Evolutionary conservation across 2,797 vertebrate species (phyloP).

Genomic region (Rhynchonycteris naso): DNA sequence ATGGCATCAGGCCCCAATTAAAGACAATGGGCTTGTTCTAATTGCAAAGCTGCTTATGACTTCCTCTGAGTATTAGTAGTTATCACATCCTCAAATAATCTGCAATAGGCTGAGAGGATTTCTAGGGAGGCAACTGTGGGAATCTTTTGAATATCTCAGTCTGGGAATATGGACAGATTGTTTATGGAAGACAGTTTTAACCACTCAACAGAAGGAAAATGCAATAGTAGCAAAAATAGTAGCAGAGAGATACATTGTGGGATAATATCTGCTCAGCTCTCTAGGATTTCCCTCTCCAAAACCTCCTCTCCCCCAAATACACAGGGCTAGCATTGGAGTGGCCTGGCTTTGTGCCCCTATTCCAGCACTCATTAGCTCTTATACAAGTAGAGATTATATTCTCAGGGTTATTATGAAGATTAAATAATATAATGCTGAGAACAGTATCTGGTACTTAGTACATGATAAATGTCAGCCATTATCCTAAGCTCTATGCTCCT

Average conservation of each 20-base stretch:
- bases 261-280: neutral
- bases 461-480: neutral
- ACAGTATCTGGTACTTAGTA: neutral
- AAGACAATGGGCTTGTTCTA: neutral
- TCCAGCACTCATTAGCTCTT: neutral
- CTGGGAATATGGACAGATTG: neutral
- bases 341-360: neutral
- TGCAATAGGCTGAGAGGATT: slow-evolving; percentile 17
- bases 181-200: neutral
- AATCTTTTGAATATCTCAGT: neutral
- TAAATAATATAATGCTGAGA: slow-evolving; percentile 6
- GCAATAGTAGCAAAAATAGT: neutral
- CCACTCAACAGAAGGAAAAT: neutral
- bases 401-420: neutral
- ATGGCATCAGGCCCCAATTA: neutral
- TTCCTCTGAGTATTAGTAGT: neutral
- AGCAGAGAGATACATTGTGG: neutral
- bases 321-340: neutral
- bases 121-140: neutral
- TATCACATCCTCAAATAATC: neutral
- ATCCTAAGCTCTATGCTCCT: neutral
- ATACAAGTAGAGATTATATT: neutral
- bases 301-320: neutral
- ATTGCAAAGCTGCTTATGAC: neutral
- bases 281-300: neutral